phyloP scores from a whole-genome alignment of 37 sponge, comb jelly and placozoan genomes.

The Corticium candelabrum region DNA sequence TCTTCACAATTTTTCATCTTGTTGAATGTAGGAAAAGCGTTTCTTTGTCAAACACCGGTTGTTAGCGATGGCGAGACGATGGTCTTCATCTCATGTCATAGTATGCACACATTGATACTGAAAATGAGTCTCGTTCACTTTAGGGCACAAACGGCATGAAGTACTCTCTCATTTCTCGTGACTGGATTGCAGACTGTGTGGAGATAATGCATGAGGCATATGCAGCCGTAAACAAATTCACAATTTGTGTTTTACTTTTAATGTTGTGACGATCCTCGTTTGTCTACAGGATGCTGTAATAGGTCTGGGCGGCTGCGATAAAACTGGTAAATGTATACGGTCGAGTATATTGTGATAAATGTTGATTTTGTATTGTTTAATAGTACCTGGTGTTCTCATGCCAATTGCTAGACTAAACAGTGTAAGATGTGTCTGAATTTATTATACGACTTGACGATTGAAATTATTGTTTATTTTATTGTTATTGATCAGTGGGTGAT shows the following conservation, averaged over 20 bases:
- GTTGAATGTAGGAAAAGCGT: constrained; percentile 31
- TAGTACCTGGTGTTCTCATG: constrained; percentile 69
- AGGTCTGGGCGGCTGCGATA: constrained; percentile 59
- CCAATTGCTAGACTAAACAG: constrained; percentile 53
- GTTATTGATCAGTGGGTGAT: too few species aligned
- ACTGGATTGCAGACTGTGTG: constrained; percentile 64
- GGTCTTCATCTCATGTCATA: constrained; percentile 18
- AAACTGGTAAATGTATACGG: constrained; percentile 25
- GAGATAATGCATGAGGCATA: constrained; percentile 69
- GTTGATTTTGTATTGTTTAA: not conserved
- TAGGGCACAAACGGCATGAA: constrained; percentile 55
- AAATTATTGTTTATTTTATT: too few species aligned
- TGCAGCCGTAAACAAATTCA: constrained; percentile 31
- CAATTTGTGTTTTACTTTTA: not conserved
- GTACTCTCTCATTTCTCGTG: constrained; percentile 62
- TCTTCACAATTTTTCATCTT: too few species aligned
- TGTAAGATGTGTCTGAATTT: constrained; percentile 14
- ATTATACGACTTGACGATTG: too few species aligned
- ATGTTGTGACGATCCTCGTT: not conserved
- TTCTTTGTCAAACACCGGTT: constrained; percentile 58
- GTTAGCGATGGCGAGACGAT: constrained; percentile 61
- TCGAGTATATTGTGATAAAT: not conserved
- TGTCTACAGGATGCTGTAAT: constrained; percentile 48
- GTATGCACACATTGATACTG: not conserved
- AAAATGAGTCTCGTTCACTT: not conserved